These are phyloP conservation scores for Chinchilla lanigera DNA, from an alignment of 2,113 vertebrate species.

Conservation along the genomic window DNA sequence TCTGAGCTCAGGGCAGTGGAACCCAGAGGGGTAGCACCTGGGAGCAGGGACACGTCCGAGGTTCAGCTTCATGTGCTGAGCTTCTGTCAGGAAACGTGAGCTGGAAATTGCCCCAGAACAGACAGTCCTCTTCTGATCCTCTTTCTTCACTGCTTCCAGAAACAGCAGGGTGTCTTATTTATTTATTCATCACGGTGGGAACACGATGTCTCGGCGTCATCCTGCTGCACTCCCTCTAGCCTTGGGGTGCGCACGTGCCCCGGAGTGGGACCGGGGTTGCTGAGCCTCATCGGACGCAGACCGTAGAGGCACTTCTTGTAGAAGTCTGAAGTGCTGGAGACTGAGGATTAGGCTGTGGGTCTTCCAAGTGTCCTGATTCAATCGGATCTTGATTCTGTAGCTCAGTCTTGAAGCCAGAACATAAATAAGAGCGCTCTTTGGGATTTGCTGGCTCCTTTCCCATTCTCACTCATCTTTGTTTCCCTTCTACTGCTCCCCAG, in stretches of 20 bases:
- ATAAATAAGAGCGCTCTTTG: slow-evolving; percentile 49
- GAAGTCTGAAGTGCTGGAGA: neutral
- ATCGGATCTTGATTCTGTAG: neutral
- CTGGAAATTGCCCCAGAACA: slow-evolving; percentile 80
- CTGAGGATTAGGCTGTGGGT: neutral
- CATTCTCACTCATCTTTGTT: neutral
- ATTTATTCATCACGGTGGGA: slow-evolving; percentile 10
- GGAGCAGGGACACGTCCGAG: neutral
- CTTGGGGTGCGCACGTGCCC: neutral
- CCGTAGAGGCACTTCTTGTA: neutral
- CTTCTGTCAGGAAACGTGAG: slow-evolving; percentile 65
- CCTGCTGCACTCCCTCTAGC: neutral
- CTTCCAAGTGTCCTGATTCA: neutral
- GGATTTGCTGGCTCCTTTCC: slow-evolving; percentile 45
- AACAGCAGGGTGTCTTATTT: slow-evolving; percentile 62
- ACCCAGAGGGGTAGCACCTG: neutral
- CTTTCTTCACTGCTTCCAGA: slow-evolving; percentile 49
- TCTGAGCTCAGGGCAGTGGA: neutral
- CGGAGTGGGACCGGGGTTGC: neutral
- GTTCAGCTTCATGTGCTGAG: neutral
- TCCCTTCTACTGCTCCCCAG: slow-evolving; percentile 20
- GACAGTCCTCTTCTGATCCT: slow-evolving; percentile 64
- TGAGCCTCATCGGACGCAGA: rapidly evolving
- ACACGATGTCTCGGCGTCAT: neutral
- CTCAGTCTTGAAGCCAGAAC: neutral